phyloP scores from a whole-genome alignment of 2,113 vertebrate species.

The Thamnaconus septentrionalis region DNA sequence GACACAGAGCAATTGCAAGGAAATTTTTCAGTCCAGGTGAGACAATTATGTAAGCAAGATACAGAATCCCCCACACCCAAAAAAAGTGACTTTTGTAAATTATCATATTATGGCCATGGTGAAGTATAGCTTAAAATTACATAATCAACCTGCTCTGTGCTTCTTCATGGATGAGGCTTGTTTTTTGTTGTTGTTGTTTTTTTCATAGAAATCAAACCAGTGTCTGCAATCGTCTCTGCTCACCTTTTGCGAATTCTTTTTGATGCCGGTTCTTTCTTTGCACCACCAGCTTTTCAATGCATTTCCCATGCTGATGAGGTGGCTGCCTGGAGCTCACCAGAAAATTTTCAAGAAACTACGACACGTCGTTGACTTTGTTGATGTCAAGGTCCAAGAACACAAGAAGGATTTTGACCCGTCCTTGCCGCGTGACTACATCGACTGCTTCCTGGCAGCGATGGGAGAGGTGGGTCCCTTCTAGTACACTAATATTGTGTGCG shows the following conservation, averaged over 20 bases:
- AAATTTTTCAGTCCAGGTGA: constrained; percentile 29
- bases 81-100: no score
- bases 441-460: constrained; percentile 82
- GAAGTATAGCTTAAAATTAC: no score
- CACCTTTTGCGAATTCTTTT: no score
- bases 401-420: constrained; percentile 72
- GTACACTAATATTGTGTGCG: no score
- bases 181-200: no score
- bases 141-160: no score
- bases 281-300: constrained; percentile 69
- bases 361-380: constrained; percentile 48
- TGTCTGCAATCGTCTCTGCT: no score
- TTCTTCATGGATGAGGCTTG: no score
- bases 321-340: constrained; percentile 78
- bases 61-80: no score
- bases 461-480: constrained; percentile 68
- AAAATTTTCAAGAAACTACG: constrained; percentile 41
- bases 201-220: no score
- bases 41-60: background rate
- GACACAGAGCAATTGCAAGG: constrained; percentile 10
- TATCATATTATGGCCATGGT: no score
- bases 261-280: background rate
- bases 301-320: constrained; percentile 71
- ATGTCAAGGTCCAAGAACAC: constrained; percentile 70
- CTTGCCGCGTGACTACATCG: constrained; percentile 79